Base-by-base conservation (phyloP, 1,140 invertebrate species). In the Brachionus koreanus region DNA sequence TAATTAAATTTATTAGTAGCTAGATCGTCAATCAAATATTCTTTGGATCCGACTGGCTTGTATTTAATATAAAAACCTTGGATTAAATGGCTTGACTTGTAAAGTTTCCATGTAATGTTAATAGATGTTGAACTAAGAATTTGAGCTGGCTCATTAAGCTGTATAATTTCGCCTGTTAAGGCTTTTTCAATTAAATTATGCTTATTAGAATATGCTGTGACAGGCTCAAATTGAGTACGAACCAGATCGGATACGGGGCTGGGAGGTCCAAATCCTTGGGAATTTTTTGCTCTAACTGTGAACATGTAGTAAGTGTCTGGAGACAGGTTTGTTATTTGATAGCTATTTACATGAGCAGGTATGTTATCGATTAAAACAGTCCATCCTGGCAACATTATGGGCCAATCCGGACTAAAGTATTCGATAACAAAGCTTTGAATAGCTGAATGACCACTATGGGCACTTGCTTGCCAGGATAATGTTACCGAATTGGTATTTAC, bases 31-130 rank as follows among this genome's bases (percentile, higher is more conserved):
- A 79, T 29, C 0, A 25, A 19, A n/a, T 79, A 79, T 3, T 79
- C 61, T 23, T 37, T 33, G 1, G 35, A 29, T 3, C 76, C 76
- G 2, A 79, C 35, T 13, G 76, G 52, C n/a, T 43, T 57, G 35
- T 79, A 79, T 29, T 79, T 79, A 6, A 79, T 37, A 23, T 39
- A 79, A 33, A 29, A 79, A 5, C 76, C 76, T 12, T 79, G 49
- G 2, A 79, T 63, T 16, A 79, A 16, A 79, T 79, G 57, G n/a
- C 1, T 5, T 5, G 76, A 61, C 6, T 61, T 61, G 49, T 61
- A 39, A 6, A 79, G 12, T 25, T 39, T 79, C 76, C 76, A 79
- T 2, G 76, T 23, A 13, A 79, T 79, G 33, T 79, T 79, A 7
- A 57, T 25, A 0, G 76, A 57, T 23, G 76, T 79, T 42, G 76